Conservation (phyloP, 1,140 invertebrate genomes). For the Oscheius sp. region DNA sequence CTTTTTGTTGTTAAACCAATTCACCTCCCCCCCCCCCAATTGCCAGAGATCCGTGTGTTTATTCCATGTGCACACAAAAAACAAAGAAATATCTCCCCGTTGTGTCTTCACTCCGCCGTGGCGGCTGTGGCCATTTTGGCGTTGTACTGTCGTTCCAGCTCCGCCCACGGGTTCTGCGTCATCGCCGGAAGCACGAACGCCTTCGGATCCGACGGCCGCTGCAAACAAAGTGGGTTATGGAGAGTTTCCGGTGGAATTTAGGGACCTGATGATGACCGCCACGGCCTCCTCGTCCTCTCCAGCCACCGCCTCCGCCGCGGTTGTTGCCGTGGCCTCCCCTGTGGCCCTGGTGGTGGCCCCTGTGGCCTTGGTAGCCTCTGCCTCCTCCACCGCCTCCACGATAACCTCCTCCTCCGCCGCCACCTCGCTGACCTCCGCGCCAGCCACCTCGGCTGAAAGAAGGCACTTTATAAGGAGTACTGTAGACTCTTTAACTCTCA, state of each 20-base stretch:
- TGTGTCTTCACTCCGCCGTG: not conserved
- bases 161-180: conserved; percentile 37
- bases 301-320: conserved; percentile 13
- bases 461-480: no score
- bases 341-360: not conserved
- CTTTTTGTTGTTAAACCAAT: no score
- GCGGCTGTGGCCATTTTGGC: conserved; percentile 3
- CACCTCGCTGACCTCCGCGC: not conserved
- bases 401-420: conserved; percentile 16
- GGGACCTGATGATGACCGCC: no score
- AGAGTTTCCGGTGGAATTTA: not conserved
- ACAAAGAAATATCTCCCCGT: no score
- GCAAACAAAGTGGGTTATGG: conserved; percentile 16
- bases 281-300: no score
- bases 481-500: no score
- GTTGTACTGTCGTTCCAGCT: conserved; percentile 29
- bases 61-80: no score
- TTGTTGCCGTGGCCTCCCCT: not conserved
- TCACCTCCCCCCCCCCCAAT: no score
- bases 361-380: not conserved
- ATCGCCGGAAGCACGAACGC: conserved; percentile 36
- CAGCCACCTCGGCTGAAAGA: not conserved
- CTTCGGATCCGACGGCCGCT: not conserved
- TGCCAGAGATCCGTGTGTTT: no score
- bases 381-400: conserved; percentile 18